Percentiles rank a stretch among this genome's conserved stretches.
Conservation (phyloP, 2,888 invertebrate genomes). For the Koerneria pararmatus region DNA sequence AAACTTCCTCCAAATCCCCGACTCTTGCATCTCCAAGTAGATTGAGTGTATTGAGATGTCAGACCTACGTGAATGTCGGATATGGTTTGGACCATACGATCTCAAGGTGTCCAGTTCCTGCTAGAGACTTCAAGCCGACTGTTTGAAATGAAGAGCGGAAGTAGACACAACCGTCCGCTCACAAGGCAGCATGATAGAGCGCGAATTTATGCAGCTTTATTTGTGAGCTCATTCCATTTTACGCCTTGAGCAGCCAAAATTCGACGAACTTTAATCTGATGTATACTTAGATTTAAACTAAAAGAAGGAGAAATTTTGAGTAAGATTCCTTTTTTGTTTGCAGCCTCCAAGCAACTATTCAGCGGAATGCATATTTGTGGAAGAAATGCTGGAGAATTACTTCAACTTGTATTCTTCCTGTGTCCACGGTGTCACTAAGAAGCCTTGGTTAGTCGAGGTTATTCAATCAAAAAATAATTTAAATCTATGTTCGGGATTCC, state of each 20-base stretch:
- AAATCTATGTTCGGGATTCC: too few relatives aligned
- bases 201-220: neutral
- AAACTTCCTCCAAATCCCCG: too few relatives aligned
- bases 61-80: too few relatives aligned
- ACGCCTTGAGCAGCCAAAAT: neutral
- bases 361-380: slow-evolving; percentile 58
- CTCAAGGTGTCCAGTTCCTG: too few relatives aligned
- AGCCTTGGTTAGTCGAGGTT: slow-evolving; percentile 38
- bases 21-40: too few relatives aligned
- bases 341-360: slow-evolving; percentile 38
- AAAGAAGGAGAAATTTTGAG: slow-evolving; percentile 14
- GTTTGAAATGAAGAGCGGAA: too few relatives aligned
- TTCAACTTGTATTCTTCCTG: slow-evolving; percentile 60
- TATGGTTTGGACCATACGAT: too few relatives aligned
- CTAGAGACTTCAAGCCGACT: too few relatives aligned
- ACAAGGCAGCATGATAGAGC: too few relatives aligned
- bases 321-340: slow-evolving; percentile 11
- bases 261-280: neutral
- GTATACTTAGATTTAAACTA: neutral
- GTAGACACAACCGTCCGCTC: too few relatives aligned
- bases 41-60: too few relatives aligned
- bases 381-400: slow-evolving; percentile 59
- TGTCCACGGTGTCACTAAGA: slow-evolving; percentile 38
- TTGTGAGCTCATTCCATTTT: slow-evolving; percentile 2
- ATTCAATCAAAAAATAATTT: neutral